Conservation (phyloP, 2,113 vertebrate genomes). For the Hiodon tergisus region DNA sequence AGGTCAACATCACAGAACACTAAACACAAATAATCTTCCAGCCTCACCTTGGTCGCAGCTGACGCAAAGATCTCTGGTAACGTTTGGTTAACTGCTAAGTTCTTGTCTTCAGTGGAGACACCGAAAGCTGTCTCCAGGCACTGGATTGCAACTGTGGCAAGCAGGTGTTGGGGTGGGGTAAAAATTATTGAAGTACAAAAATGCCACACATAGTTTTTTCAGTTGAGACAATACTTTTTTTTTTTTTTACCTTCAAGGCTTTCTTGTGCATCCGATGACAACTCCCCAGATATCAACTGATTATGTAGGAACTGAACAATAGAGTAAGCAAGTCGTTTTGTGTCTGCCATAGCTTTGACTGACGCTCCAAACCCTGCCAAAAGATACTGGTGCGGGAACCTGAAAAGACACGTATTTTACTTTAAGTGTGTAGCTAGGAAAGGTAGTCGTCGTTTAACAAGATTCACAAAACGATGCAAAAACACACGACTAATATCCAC, state of each 20-base stretch:
- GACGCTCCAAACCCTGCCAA: constrained; percentile 36
- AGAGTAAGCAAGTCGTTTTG: constrained; percentile 84
- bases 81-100: constrained; percentile 70
- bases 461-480: no score
- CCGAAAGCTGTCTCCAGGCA: constrained; percentile 93
- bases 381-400: no score
- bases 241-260: constrained; percentile 84
- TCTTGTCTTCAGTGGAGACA: constrained; percentile 76
- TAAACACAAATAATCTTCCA: no score
- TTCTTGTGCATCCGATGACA: constrained; percentile 85
- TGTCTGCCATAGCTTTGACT: constrained; percentile 75
- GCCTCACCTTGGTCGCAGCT: constrained; percentile 58
- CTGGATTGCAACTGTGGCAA: constrained; percentile 82
- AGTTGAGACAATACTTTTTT: no score
- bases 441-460: no score
- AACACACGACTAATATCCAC: no score
- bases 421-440: no score
- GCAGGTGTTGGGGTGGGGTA: not conserved
- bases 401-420: no score
- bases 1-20: no score
- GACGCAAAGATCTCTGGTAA: constrained; percentile 78
- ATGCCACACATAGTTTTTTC: no score
- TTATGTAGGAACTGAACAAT: constrained; percentile 88
- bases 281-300: constrained; percentile 72
- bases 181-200: no score